These are phyloP conservation scores for Drepanosiphum platanoidis DNA, from an alignment of 2,888 invertebrate species.

Conservation along the genomic window DNA sequence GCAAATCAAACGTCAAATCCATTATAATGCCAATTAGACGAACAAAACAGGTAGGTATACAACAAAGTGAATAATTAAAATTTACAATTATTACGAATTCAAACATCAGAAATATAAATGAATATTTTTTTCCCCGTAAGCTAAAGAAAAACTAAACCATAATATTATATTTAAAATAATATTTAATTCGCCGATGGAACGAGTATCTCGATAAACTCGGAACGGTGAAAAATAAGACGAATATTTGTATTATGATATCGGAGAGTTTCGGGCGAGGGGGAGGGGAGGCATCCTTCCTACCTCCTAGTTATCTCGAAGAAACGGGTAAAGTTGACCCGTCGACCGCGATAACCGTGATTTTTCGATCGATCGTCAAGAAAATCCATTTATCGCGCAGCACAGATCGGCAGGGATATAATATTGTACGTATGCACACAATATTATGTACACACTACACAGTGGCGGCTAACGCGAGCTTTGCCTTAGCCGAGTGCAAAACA, in stretches of 20 bases:
- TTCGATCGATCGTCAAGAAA: neutral
- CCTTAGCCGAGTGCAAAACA: neutral
- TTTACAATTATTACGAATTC: neutral
- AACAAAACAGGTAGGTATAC: neutral
- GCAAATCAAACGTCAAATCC: slow-evolving; percentile 27
- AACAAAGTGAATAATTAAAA: slow-evolving; percentile 8
- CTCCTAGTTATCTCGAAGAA: neutral
- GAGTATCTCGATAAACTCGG: neutral
- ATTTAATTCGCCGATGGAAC: neutral
- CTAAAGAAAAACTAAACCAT: neutral
- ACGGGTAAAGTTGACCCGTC: neutral
- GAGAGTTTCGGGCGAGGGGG: neutral
- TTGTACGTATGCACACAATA: neutral
- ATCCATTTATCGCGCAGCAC: neutral
- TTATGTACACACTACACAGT: neutral
- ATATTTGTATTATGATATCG: neutral
- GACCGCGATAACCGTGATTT: neutral
- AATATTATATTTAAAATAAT: neutral
- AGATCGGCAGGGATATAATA: neutral
- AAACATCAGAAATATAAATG: neutral
- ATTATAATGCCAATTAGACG: slow-evolving; percentile 10
- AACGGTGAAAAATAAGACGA: neutral
- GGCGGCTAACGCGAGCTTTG: neutral
- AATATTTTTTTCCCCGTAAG: neutral
- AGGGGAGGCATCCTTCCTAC: too few species aligned